Evolutionary conservation across 2,113 vertebrate genomes (phyloP).

Genomic region (Gallinago undulata): DNA sequence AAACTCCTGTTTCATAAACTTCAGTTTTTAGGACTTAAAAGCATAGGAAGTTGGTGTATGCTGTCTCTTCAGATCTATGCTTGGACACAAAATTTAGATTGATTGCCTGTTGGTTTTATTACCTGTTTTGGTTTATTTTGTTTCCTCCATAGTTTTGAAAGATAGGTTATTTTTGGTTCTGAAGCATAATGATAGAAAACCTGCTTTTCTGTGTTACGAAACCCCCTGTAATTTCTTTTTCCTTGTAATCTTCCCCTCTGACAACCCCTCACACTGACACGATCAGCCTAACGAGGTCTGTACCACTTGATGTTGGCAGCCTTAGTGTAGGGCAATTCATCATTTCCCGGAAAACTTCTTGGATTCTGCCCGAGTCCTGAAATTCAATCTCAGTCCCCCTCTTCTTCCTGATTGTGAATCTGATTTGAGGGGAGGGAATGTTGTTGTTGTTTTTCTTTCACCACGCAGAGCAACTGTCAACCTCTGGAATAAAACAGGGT

Average conservation of each 20-base stretch:
- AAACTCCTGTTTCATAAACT: background rate
- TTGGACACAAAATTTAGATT: background rate
- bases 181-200: background rate
- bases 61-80: background rate
- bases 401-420: background rate
- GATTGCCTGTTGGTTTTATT: background rate
- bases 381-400: background rate
- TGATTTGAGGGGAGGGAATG: background rate
- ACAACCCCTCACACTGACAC: background rate
- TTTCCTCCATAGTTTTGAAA: background rate
- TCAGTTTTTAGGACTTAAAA: background rate
- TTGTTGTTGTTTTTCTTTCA: background rate
- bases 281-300: background rate
- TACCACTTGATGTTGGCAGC: background rate
- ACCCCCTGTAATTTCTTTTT: background rate
- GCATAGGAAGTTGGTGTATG: background rate
- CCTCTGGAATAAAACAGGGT: background rate
- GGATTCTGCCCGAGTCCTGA: background rate
- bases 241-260: background rate
- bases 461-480: background rate
- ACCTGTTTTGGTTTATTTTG: background rate
- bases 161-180: background rate
- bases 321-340: background rate
- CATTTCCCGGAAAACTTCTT: background rate
- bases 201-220: background rate